Percentiles rank a stretch among this genome's conserved stretches.
Conservation (phyloP, 2,888 invertebrate genomes). For the Tethea ocularis region DNA sequence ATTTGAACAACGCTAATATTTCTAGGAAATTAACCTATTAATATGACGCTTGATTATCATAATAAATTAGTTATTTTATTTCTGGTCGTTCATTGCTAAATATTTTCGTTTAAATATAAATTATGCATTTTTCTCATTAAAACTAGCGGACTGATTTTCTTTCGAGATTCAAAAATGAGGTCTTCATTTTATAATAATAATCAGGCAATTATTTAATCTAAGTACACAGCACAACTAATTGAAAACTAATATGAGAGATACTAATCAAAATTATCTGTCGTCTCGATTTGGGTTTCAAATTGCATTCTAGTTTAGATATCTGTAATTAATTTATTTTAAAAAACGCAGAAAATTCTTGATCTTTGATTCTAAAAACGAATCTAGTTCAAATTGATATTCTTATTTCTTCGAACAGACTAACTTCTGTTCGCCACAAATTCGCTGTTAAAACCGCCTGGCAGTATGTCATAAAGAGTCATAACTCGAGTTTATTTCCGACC, state of each 20-base stretch:
- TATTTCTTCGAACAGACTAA: background rate
- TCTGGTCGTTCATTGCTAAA: constrained; percentile 52
- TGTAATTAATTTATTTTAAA: too few species aligned
- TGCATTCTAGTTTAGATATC: constrained; percentile 17
- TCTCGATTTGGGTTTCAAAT: constrained; percentile 51
- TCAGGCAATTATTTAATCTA: constrained; percentile 70
- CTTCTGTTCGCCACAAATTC: background rate
- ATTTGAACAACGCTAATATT: background rate
- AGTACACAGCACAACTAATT: constrained; percentile 82
- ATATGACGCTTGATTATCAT: background rate
- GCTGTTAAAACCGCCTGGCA: background rate
- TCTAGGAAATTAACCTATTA: background rate
- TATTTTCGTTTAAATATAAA: constrained; percentile 56
- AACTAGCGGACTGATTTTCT: constrained; percentile 78
- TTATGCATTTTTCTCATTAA: constrained; percentile 58
- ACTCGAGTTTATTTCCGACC: background rate
- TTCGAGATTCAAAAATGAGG: constrained; percentile 75
- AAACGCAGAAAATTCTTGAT: too few species aligned
- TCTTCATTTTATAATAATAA: constrained; percentile 48
- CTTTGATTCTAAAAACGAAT: too few species aligned
- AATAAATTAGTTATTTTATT: constrained; percentile 13
- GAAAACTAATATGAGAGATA: constrained; percentile 74
- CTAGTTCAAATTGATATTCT: background rate
- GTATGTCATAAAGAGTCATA: background rate
- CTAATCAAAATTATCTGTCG: constrained; percentile 62